Evolutionary conservation across 1,140 invertebrate species (phyloP), one percentile per base, ranked within the genome.

Genomic region (Uloborus diversus): DNA sequence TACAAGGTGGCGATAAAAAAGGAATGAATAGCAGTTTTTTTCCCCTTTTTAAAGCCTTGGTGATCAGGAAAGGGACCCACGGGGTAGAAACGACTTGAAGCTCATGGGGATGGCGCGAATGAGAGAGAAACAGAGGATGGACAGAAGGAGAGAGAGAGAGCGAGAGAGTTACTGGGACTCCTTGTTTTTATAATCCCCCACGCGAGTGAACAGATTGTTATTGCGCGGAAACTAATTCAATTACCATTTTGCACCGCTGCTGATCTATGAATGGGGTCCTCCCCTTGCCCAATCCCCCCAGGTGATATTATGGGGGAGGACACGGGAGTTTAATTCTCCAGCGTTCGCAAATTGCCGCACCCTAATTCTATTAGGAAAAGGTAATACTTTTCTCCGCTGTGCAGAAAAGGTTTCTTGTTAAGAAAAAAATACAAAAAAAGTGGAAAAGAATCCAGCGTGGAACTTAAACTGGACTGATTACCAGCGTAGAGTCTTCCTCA

Each of bases 111-210:
- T 20, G n/a, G 28, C 13, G 14, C 28, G 13, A 23, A 27, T n/a
- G 69, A 57, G 25, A 20, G 47, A 47, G 25, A 30, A 30, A 17
- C 20, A 11, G 20, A 30, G 37, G 23, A 70, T 47, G 71, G 28
- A n/a, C 42, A 14, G 53, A 53, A 75, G 57, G 42, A 42, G 13
- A 75, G 47, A 75, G 42, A 27, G 25, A 51, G 33, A 53, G 30
- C 33, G 53, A 27, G 17, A 27, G 11, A 20, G 30, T 62, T 23
- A 35, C 32, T 11, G 49, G 30, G 23, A 17, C 51, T 59, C 73
- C 62, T 65, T 78, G 73, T 78, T 78, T 78, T 78, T 78, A 66
- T 78, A 78, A 78, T 66, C 71, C 73, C 62, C 49, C 49, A 35
- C 71, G 28, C 35, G 35, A 23, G 23, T 75, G 73, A 78, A 78